A percentile compares a stretch with the other conserved stretches of the same genome.
phyloP scores from a whole-genome alignment of 2,888 invertebrate genomes.

The Lagria hirta region DNA sequence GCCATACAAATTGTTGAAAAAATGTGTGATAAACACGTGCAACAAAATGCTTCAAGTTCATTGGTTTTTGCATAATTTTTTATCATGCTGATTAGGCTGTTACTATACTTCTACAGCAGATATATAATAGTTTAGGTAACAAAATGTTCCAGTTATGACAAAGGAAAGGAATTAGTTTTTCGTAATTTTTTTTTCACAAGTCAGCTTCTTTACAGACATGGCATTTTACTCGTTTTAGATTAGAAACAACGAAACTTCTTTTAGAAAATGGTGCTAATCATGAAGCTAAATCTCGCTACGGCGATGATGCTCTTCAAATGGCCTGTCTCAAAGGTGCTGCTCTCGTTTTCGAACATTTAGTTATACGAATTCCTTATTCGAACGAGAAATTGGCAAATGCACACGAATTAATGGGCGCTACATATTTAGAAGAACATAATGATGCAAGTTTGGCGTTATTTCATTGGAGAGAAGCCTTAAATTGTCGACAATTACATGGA shows the following conservation, averaged over 20 bases:
- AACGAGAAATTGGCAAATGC: constrained; percentile 78
- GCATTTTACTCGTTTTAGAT: constrained; percentile 55
- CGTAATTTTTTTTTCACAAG: neutral
- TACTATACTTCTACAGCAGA: no score
- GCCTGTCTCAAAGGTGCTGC: constrained; percentile 80
- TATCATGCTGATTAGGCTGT: no score
- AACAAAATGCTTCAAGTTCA: no score
- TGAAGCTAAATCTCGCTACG: constrained; percentile 72
- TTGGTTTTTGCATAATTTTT: no score
- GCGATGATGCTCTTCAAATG: constrained; percentile 87
- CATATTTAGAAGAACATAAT: constrained; percentile 85
- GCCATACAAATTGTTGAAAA: no score
- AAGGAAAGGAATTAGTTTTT: neutral
- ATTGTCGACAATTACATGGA: constrained; percentile 57
- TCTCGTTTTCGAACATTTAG: constrained; percentile 71
- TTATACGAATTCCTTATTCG: constrained; percentile 63
- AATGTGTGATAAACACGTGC: no score
- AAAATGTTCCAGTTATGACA: no score
- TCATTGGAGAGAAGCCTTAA: constrained; percentile 80
- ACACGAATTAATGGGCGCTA: constrained; percentile 84
- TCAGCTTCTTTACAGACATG: constrained; percentile 5
- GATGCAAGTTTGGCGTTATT: constrained; percentile 70
- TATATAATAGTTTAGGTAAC: no score
- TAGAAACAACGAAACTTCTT: constrained; percentile 81
- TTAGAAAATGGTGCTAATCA: constrained; percentile 81